Base-by-base conservation (phyloP, 2,797 vertebrate species). In the Halcyon chelicuti region DNA sequence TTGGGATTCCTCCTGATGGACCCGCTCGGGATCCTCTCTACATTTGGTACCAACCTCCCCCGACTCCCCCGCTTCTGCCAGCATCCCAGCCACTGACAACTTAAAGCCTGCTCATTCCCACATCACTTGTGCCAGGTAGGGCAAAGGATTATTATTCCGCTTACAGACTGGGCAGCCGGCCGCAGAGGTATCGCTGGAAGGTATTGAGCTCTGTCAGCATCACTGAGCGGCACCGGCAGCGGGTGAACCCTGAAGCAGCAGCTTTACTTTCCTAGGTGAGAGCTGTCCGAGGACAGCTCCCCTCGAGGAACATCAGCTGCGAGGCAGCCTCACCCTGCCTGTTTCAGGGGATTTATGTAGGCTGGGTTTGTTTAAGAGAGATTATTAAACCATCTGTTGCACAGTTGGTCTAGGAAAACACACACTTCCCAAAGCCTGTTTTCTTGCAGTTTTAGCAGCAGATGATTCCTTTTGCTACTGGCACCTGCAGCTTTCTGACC, bases 381-480 rank as follows among this genome's bases (percentile, higher is more conserved):
- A 71, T 44, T 95, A 57, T 94, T 84, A 93, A 62, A 75, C n/a
- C 23, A 42, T 76, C 84, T 93, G 63, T 80, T 68, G 55, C 67
- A 80, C 42, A 63, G 57, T 90, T 65, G 46, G 40, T 79, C 54
- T 73, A 86, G 68, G 92, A 94, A 90, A 96, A 84, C 29, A 20
- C 25, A 51, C 46, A 22, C 61, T 81, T 77, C 70, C 88, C 42
- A 37, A 88, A 94, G 46, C 8, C 31, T 26, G 3, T 9, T 74
- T 83, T 77, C 28, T 19, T n/a, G 57, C 37, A 61, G 31, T 70
- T 92, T 74, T 26, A 85, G 75, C 51, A 57, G 55, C 55, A 61
- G 26, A 2, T 80, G 47, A 37, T n/a, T 73, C 18, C 4, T 65
- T 91, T 68, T 72, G 58, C 68, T 82, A 2, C 46, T 12, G 57